These are phyloP conservation scores for Salvator merianae DNA, from an alignment of 2,113 vertebrate genomes.

Conservation along the genomic window DNA sequence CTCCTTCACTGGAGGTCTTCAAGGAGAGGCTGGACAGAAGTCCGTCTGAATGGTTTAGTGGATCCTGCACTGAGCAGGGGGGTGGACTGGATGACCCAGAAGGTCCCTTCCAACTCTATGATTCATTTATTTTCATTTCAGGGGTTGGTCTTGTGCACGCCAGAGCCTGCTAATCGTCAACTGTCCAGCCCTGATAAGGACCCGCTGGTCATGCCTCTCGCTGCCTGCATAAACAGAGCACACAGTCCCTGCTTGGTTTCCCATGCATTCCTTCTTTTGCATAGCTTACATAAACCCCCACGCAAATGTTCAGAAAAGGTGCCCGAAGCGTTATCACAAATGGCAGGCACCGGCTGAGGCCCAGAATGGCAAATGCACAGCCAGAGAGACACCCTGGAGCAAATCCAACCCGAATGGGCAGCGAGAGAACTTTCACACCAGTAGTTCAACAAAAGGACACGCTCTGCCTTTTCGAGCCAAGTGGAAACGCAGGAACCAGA, in stretches of 20 bases:
- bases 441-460: too few species aligned
- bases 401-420: too few species aligned
- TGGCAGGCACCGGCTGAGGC: background rate
- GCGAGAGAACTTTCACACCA: background rate
- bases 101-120: too few species aligned
- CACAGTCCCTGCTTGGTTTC: constrained; percentile 5
- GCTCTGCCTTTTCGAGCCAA: background rate
- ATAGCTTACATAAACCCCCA: background rate
- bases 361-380: too few species aligned
- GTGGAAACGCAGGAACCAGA: too few species aligned
- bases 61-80: too few species aligned
- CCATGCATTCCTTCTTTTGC: background rate
- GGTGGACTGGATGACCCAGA: too few species aligned
- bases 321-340: background rate
- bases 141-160: constrained; percentile 45
- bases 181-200: constrained; percentile 58
- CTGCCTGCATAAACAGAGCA: background rate
- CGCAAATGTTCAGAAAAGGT: background rate
- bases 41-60: too few species aligned
- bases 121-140: constrained; percentile 43
- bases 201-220: constrained; percentile 43
- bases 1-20: too few species aligned
- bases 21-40: too few species aligned
- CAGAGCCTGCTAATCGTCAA: constrained; percentile 74
- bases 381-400: background rate